Percentiles rank a stretch among this genome's conserved stretches.
phyloP scores from a whole-genome alignment of 1,140 invertebrate species.

The Drosophila arizonae region DNA sequence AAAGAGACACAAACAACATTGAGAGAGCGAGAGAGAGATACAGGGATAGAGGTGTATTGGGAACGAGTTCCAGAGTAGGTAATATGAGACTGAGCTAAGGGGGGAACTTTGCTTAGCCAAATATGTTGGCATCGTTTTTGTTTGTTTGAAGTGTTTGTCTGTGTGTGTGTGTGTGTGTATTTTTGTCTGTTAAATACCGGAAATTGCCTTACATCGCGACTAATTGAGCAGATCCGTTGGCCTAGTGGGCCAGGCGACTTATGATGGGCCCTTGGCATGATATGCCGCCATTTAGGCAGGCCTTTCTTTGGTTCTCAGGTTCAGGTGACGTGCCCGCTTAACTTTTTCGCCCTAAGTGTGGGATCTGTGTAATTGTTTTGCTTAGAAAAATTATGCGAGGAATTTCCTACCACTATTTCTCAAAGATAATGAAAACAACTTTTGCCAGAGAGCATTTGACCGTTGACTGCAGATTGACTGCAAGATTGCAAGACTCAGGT shows the following conservation, averaged over 20 bases:
- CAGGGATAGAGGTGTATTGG: background rate
- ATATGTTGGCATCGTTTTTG: constrained; percentile 5
- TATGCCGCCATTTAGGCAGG: constrained; percentile 18
- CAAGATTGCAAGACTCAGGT: constrained; percentile 11
- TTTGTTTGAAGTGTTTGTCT: background rate
- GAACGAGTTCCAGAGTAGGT: constrained; percentile 14
- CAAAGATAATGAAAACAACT: constrained; percentile 44
- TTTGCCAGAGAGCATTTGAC: constrained; percentile 50
- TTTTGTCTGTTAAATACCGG: constrained; percentile 23
- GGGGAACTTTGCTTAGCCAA: constrained; percentile 16
- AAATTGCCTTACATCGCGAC: constrained; percentile 37
- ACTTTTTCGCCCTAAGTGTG: constrained; percentile 49
- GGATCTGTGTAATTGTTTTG: constrained; percentile 42
- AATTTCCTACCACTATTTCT: constrained; percentile 55
- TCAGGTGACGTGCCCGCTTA: constrained; percentile 36
- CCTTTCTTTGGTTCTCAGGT: constrained; percentile 19
- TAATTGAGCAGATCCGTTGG: constrained; percentile 50
- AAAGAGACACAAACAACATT: background rate
- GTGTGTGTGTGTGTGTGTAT: background rate
- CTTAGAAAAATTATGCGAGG: constrained; percentile 47
- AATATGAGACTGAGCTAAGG: constrained; percentile 19
- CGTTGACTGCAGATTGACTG: constrained; percentile 29
- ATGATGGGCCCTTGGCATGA: constrained; percentile 35
- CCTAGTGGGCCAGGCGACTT: constrained; percentile 17
- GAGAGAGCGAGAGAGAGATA: constrained; percentile 6